phyloP scores from a whole-genome alignment of 2,113 vertebrate species.

The Nymphicus hollandicus region DNA sequence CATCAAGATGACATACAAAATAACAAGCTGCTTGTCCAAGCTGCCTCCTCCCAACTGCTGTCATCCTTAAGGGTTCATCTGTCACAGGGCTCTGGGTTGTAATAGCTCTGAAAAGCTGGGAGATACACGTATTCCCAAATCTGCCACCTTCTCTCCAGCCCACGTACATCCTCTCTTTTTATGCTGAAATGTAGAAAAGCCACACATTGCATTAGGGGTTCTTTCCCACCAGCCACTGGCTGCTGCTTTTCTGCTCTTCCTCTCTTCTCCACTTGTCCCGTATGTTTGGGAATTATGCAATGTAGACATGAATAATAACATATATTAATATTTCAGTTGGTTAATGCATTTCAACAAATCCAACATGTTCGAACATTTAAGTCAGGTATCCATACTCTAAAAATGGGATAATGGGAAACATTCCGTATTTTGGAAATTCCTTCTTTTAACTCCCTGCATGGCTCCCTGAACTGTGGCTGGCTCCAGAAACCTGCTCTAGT shows the following conservation, averaged over 20 bases:
- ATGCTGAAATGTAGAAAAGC: neutral
- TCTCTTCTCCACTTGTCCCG: neutral
- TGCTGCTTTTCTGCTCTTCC: neutral
- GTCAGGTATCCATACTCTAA: constrained; percentile 14
- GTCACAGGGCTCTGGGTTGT: neutral
- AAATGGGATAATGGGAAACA: constrained; percentile 20
- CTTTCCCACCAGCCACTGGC: neutral
- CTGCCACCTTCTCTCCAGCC: neutral
- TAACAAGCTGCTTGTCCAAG: constrained; percentile 2
- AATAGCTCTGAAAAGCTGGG: neutral
- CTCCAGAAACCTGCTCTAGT: neutral
- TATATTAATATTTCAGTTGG: neutral
- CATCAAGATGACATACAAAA: constrained; percentile 5
- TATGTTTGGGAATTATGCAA: neutral
- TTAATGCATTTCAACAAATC: constrained; percentile 11
- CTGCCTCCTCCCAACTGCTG: neutral
- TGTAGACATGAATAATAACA: neutral
- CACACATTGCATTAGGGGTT: neutral
- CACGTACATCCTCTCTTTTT: neutral
- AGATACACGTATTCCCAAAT: neutral
- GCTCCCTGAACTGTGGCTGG: neutral
- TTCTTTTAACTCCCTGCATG: neutral
- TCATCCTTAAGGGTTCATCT: neutral
- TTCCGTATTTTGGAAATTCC: neutral
- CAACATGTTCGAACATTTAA: neutral